These are phyloP conservation scores for Gymnoscopelus microlampas DNA, from an alignment of 2,797 vertebrate genomes.

Conservation along the genomic window DNA sequence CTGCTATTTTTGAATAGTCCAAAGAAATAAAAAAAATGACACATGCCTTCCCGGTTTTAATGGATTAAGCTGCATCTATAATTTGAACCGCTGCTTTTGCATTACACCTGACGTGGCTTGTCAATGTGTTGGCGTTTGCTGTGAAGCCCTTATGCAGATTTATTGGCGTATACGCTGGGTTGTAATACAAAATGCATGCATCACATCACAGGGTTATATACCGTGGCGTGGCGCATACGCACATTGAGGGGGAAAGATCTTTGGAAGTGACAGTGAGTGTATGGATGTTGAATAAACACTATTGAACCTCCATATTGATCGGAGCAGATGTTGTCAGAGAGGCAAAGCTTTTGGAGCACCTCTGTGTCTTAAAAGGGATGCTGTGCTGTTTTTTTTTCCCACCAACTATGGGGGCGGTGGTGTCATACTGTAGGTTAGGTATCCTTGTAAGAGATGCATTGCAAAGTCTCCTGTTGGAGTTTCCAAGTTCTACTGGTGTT, in stretches of 20 bases:
- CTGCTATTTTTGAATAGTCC: no score
- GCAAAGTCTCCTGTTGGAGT: constrained; percentile 9
- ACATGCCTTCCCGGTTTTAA: no score
- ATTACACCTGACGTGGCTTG: constrained; percentile 37
- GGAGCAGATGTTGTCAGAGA: constrained; percentile 33
- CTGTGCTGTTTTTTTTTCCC: constrained; percentile 22
- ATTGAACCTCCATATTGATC: constrained; percentile 57
- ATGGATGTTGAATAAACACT: constrained; percentile 53
- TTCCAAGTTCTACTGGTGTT: constrained; percentile 4
- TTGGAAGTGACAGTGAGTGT: constrained; percentile 32
- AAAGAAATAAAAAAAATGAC: no score
- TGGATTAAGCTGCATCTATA: constrained; percentile 11
- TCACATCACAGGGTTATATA: constrained; percentile 27
- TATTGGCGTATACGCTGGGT: constrained; percentile 13
- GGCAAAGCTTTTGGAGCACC: constrained; percentile 23
- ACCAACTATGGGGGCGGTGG: constrained; percentile 35
- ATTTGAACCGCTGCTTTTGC: constrained; percentile 40
- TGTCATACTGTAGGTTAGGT: constrained; percentile 17
- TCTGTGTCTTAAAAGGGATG: constrained; percentile 18
- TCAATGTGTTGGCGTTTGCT: constrained; percentile 43
- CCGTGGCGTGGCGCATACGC: constrained; percentile 28
- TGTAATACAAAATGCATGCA: constrained; percentile 30
- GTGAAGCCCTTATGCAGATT: constrained; percentile 35
- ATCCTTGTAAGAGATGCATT: constrained; percentile 14
- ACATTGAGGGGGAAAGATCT: constrained; percentile 5